A percentile compares a stretch with the other conserved stretches of the same genome.
Conservation (phyloP, 1,140 invertebrate genomes). For the Eueides isabella region DNA sequence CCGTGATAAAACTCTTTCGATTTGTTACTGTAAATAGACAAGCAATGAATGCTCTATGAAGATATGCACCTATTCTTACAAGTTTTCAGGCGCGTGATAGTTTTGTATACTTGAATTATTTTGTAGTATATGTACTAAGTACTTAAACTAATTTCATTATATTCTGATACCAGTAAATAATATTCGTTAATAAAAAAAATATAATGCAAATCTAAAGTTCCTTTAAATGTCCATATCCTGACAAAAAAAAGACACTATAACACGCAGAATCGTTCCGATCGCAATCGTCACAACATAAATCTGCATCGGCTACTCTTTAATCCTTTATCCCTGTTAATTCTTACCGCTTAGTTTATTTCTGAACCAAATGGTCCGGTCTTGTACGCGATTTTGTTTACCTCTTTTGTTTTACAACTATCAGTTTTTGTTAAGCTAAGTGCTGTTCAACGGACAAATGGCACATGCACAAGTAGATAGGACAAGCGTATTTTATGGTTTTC, state of each 20-base stretch:
- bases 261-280: slow-evolving; percentile 75
- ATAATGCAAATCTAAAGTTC: slow-evolving; percentile 33
- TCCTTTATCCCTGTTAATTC: slow-evolving; percentile 81
- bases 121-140: not conserved
- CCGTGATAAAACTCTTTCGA: slow-evolving; percentile 71
- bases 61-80: slow-evolving; percentile 62
- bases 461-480: slow-evolving; percentile 67
- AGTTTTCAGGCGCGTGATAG: slow-evolving; percentile 43
- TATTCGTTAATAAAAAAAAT: not conserved
- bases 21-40: slow-evolving; percentile 69
- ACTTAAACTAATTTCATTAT: not conserved
- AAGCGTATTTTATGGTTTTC: slow-evolving; percentile 67
- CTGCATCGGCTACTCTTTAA: slow-evolving; percentile 79
- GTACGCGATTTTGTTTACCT: slow-evolving; percentile 71
- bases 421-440: slow-evolving; percentile 82
- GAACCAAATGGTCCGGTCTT: slow-evolving; percentile 73
- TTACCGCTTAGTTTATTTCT: slow-evolving; percentile 81
- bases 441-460: slow-evolving; percentile 75
- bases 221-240: slow-evolving; percentile 47
- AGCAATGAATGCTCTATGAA: slow-evolving; percentile 62
- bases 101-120: not conserved
- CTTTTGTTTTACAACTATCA: slow-evolving; percentile 81
- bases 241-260: slow-evolving; percentile 37
- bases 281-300: slow-evolving; percentile 79
- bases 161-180: not conserved